Evolutionary conservation across 2,113 vertebrate genomes (phyloP), one percentile per base, ranked within the genome.

Genomic region (Petromus typicus): DNA sequence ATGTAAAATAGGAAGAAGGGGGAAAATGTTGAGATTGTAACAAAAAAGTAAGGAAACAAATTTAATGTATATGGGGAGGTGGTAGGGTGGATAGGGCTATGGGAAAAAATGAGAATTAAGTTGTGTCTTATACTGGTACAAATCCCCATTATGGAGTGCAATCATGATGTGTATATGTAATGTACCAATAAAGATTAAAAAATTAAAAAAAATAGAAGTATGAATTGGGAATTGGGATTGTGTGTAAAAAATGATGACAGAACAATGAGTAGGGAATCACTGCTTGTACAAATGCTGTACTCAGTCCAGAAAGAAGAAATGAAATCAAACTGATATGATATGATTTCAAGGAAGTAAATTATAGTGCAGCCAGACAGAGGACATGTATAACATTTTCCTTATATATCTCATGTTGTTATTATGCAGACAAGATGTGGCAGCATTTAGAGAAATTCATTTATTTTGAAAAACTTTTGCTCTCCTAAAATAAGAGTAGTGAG

Each of bases 381-480:
- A 66, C 2, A 27, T 51, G 45, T 20, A 63, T 40, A 66, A 1
- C 48, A 87, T n/a, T 83, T 64, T 76, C 56, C 59, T 92, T 43
- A 63, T 18, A 43, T 30, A 45, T 71, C 94, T 59, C 51, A 59
- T 66, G 83, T 66, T 37, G 43, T 73, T 64, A 84, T 80, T 43
- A 78, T 34, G 80, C 64, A 86, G 56, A 73, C 4, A 91, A 83
- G 23, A 73, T 67, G 73, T 10, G 54, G 32, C 10, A n/a, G 57
- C 69, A 27, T 54, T 93, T 59, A 69, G 76, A 96, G 56, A 90
- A 93, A 94, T n/a, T 82, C 18, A 89, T 76, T 37, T 85, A 84
- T 57, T 11, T 88, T 97, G 91, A 34, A 85, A 83, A 95, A 80
- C 54, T 54, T 75, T 27, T 59, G 56, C 16, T 93, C 20, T 80